These are phyloP conservation scores for Rhynchopsitta pachyrhyncha DNA, from an alignment of 2,113 vertebrate species.

Conservation along the genomic window DNA sequence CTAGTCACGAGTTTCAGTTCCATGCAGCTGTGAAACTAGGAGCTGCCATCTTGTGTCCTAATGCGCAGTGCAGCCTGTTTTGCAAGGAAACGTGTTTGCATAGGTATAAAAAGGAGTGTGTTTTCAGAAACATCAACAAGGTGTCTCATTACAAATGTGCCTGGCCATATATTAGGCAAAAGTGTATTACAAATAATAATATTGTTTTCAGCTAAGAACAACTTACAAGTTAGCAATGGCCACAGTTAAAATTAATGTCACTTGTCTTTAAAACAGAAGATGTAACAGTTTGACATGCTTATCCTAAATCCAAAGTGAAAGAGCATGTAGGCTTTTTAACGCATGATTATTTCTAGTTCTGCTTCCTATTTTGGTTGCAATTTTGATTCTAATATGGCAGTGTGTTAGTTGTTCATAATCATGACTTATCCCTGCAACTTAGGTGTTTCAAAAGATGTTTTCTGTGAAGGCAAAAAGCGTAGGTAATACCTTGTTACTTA, in stretches of 20 bases:
- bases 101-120: neutral
- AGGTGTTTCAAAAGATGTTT: neutral
- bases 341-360: neutral
- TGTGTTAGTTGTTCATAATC: neutral
- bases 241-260: neutral
- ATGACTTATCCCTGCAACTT: neutral
- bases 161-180: neutral
- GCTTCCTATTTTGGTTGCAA: neutral
- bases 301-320: neutral
- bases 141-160: slow-evolving; percentile 24
- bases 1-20: neutral
- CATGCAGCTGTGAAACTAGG: neutral
- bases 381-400: neutral
- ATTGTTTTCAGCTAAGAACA: neutral
- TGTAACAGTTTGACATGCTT: neutral
- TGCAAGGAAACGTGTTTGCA: neutral
- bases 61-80: neutral
- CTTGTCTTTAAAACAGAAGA: neutral
- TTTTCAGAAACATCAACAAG: slow-evolving; percentile 15
- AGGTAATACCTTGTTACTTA: neutral
- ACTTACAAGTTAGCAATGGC: neutral
- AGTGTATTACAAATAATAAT: neutral
- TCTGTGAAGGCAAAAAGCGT: neutral
- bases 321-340: neutral
- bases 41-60: neutral